Conservation (phyloP, 35 echinoderm and acorn worm genomes). For the Ophioderma brevispina region DNA sequence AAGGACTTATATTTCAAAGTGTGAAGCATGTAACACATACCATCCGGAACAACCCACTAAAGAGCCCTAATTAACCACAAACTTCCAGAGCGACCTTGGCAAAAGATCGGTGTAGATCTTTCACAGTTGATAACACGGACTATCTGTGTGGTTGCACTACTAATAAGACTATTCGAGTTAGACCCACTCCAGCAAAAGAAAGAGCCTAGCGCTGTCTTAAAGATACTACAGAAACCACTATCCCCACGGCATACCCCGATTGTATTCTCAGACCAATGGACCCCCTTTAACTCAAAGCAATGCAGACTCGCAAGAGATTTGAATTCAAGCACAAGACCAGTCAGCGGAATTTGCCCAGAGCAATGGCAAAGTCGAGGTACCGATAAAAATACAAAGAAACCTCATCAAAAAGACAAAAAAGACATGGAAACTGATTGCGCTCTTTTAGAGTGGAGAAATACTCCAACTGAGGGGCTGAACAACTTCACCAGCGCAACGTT, state of each 20-base stretch:
- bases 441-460: slow-evolving; percentile 56
- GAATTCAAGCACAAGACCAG: slow-evolving; percentile 31
- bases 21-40: slow-evolving; percentile 51
- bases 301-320: slow-evolving; percentile 26
- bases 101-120: slow-evolving; percentile 49
- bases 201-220: slow-evolving; percentile 11
- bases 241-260: slow-evolving; percentile 50
- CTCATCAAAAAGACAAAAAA: background rate
- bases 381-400: background rate
- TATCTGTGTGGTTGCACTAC: too few species aligned
- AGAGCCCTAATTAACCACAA: slow-evolving; percentile 20
- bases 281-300: slow-evolving; percentile 51
- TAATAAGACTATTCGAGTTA: too few species aligned
- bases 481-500: slow-evolving; percentile 52
- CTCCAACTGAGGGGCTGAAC: slow-evolving; percentile 28
- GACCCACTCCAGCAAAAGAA: slow-evolving; percentile 15
- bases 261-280: slow-evolving; percentile 38
- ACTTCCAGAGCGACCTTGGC: slow-evolving; percentile 13
- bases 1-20: slow-evolving; percentile 46
- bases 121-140: too few species aligned
- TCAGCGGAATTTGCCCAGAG: slow-evolving; percentile 1
- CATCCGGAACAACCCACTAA: background rate
- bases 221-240: background rate
- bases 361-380: background rate
- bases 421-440: slow-evolving; percentile 12